Base-by-base conservation (phyloP, 2,888 invertebrate species). In the Lasius platythorax region DNA sequence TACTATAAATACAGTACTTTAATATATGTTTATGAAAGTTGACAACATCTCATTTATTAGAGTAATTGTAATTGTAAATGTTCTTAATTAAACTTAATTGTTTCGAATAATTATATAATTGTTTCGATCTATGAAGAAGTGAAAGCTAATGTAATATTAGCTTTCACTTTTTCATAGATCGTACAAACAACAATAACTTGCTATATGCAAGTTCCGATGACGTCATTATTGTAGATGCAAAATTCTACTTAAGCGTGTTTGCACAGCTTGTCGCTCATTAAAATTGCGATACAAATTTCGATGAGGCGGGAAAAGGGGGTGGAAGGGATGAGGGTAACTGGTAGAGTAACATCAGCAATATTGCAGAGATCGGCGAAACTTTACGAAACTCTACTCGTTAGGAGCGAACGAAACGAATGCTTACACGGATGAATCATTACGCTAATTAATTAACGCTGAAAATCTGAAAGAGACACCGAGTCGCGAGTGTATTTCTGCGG, bases 361-460 rank as follows among this genome's bases (percentile, higher is more conserved):
- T 84, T 75, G 75, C 64, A 70, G 84, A 83, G 72, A 82, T 85
- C 85, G 85, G 79, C 64, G 85, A 87, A 90, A 90, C 87, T 90
- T 90, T 79, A 82, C 84, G 82, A 73, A 88, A 90, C 90, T 89
- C 89, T 85, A 90, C 90, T 89, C 90, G 84, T 90, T 90, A 86
- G 84, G 86, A 82, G 67, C 86, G 82, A 88, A 63, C 79, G 86
- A 88, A 90, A 88, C 88, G 89, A 85, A 87, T 87, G 90, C 89
- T 90, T 89, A 87, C 89, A 87, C 88, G 90, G 90, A 92, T 91
- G 90, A 92, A 92, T 93, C 90, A 92, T 93, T 92, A 91, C 91
- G 89, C 89, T 92, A 93, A 93, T 93, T 93, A 93, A 93, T 93
- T 92, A 93, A 86, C 63, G 84, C 61, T 50, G 82, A 63, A 46